Evolutionary conservation across 2,797 vertebrate genomes (phyloP).

Genomic region (Benthosema pterotum): DNA sequence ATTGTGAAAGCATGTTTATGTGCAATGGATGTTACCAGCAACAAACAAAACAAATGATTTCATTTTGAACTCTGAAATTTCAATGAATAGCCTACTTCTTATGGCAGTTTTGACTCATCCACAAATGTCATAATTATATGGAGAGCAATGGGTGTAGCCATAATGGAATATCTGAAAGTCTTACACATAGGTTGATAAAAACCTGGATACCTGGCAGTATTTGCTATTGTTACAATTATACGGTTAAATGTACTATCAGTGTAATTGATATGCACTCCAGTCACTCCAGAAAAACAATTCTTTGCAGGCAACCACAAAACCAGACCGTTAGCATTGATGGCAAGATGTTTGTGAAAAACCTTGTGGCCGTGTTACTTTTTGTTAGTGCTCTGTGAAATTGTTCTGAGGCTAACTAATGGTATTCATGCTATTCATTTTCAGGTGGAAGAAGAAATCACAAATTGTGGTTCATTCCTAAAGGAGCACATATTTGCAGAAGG

Average conservation of each 20-base stretch:
- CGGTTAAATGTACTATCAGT: constrained; percentile 26
- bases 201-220: constrained; percentile 49
- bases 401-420: neutral
- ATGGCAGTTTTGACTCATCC: constrained; percentile 15
- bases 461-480: neutral
- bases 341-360: neutral
- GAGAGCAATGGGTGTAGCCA: constrained; percentile 26
- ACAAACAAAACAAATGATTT: neutral
- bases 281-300: constrained; percentile 19
- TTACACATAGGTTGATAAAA: constrained; percentile 25
- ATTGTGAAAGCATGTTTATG: neutral
- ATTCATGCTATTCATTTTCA: neutral
- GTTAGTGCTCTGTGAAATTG: neutral
- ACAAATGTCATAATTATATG: constrained; percentile 22
- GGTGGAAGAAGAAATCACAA: neutral
- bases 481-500: neutral
- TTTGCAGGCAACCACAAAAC: constrained; percentile 34
- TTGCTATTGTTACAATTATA: constrained; percentile 37
- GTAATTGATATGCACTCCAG: constrained; percentile 36
- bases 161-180: constrained; percentile 28
- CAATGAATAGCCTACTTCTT: neutral
- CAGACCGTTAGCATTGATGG: constrained; percentile 18
- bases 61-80: no score
- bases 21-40: no score
- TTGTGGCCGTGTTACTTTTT: neutral